A percentile compares a stretch with the other conserved stretches of the same genome.
Evolutionary conservation across 2,888 invertebrate genomes (phyloP).

Genomic region (Nymphalis c-album): DNA sequence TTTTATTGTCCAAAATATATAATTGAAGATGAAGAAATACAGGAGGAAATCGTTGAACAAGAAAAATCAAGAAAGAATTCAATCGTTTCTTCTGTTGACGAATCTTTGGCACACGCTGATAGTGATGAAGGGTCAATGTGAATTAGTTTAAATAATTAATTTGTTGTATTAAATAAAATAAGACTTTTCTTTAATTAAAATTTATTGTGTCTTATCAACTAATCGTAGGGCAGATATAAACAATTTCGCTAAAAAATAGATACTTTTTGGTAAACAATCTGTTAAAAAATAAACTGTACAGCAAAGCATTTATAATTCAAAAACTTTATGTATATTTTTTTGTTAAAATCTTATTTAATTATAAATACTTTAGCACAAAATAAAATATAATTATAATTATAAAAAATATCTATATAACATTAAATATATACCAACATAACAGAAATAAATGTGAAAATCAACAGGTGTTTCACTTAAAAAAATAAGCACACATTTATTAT

Average conservation of each 20-base stretch:
- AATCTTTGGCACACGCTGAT: background rate
- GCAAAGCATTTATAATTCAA: slow-evolving; percentile 22
- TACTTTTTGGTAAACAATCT: slow-evolving; percentile 40
- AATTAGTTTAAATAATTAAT: background rate
- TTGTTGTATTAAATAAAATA: slow-evolving; percentile 20
- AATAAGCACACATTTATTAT: slow-evolving; percentile 40
- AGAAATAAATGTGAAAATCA: slow-evolving; percentile 30
- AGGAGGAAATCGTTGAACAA: slow-evolving; percentile 19
- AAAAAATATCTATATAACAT: slow-evolving; percentile 23
- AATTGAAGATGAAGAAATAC: background rate
- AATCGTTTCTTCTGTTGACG: slow-evolving; percentile 15
- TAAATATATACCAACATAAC: slow-evolving; percentile 14
- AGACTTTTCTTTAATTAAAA: slow-evolving; percentile 42
- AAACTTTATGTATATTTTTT: background rate
- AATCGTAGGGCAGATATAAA: slow-evolving; percentile 47
- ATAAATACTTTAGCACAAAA: background rate
- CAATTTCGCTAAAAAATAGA: slow-evolving; percentile 28
- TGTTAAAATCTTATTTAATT: background rate
- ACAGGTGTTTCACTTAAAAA: slow-evolving; percentile 53
- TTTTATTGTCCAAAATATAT: background rate
- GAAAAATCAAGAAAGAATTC: slow-evolving; percentile 12
- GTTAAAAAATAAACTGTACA: slow-evolving; percentile 13
- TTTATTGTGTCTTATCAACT: slow-evolving; percentile 54
- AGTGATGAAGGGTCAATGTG: background rate
- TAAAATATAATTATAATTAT: background rate